Base-by-base conservation (phyloP, 2,888 invertebrate species). In the Crocallis elinguaria region DNA sequence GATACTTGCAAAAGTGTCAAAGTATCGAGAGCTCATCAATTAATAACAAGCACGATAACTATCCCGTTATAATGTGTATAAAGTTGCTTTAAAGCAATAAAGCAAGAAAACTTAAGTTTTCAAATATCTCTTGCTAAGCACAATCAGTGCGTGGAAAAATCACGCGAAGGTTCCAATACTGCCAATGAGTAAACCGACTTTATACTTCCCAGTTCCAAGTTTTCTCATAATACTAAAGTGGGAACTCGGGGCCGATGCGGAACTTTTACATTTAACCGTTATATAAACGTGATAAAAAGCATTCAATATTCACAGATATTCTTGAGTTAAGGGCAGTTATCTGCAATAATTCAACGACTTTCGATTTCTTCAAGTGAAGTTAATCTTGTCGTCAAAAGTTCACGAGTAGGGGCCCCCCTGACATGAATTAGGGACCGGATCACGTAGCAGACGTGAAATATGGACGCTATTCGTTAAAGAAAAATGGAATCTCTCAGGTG, bases 401-500 rank as follows among this genome's bases (percentile, higher is more conserved):
- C 49, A 46, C 45, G 55, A 66, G 55, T 58, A 61, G 57, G 43
- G 57, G n/a, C n/a, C n/a, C n/a, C 57, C 51, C 41, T 35, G 35
- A 53, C 49, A 52, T 60, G 57, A 71, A 75, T 78, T 66, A 65
- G 64, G 62, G 74, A 53, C 64, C 71, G 61, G 65, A 71, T 73
- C 80, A 82, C 82, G 82, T 81, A 62, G 57, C 51, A 46, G 60
- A 62, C 71, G 69, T 78, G 76, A 79, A 77, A 73, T 77, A 80
- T 69, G 73, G 74, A 69, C 62, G 59, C 67, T 66, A 69, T 66
- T 73, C 62, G 64, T 64, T 57, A 57, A 56, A 49, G 59, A 67
- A 65, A 72, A 59, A 59, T 60, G 49, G 33, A 58, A 54, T 60
- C 46, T 54, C 42, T 41, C 50, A 58, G 64, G 66, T 66, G 49